Percentiles rank a stretch among this genome's conserved stretches.
Conservation (phyloP, 2,888 invertebrate species). For the Tridacna crocea region DNA sequence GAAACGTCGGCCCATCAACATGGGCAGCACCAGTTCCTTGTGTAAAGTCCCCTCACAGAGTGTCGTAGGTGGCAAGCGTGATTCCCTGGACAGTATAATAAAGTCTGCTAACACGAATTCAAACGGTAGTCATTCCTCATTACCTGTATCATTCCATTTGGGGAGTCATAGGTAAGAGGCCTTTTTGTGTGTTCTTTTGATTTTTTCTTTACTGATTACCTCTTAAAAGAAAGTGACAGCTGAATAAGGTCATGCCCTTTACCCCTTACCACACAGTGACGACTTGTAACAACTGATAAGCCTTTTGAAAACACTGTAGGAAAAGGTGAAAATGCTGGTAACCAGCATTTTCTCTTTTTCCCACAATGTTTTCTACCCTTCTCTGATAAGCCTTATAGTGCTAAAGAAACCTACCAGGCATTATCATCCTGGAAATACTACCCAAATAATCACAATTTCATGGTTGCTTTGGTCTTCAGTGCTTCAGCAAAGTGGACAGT, state of each 20-base stretch:
- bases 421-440: no score
- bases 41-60: conserved; percentile 32
- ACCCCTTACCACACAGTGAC: no score
- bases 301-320: neutral
- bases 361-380: neutral
- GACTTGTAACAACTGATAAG: no score
- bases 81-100: conserved; percentile 27
- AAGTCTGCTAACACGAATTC: conserved; percentile 36
- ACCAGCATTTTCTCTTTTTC: neutral
- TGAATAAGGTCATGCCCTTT: no score
- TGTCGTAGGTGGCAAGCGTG: conserved; percentile 29
- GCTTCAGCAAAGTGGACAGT: no score
- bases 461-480: no score
- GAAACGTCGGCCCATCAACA: conserved; percentile 54
- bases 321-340: neutral
- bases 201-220: no score
- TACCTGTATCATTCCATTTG: conserved; percentile 59
- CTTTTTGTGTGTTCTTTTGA: no score
- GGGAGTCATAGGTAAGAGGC: conserved; percentile 51
- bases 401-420: no score
- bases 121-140: conserved; percentile 54
- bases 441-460: no score
- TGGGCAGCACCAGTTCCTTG: conserved; percentile 56
- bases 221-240: no score
- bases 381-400: no score